Evolutionary conservation across 2,888 invertebrate genomes (phyloP), one percentile per base, ranked within the genome.

Genomic region (Trisateles emortualis): DNA sequence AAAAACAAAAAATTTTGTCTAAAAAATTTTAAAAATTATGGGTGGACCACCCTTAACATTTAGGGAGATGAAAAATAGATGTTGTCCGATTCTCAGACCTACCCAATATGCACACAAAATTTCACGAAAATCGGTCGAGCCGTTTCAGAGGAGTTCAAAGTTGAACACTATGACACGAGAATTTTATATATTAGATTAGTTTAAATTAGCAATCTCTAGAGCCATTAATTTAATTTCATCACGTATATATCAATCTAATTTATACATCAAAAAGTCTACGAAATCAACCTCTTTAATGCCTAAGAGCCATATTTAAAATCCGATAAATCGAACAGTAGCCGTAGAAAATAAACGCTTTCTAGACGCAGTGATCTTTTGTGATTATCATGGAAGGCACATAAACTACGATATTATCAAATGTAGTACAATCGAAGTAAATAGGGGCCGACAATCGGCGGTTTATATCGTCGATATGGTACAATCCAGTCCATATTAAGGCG

Each of bases 401-500:
- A 52, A 42, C 29, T 29, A 41, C 17, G 47, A 43, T 40, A 53
- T 29, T 26, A 39, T 29, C 8, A 38, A 48, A 53, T 53, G 39
- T 17, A 39, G 43, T 39, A 33, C 32, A 53, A 53, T 41, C 42
- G 38, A n/a, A 38, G 24, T 16, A 30, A 48, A 52, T 38, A 5
- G 35, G 47, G 3, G 10, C 22, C 50, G n/a, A 38, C 44, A 54
- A 54, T 57, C 44, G 42, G 36, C 8, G 26, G n/a, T n/a, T 26
- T 26, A 2, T 26, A 54, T 50, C 36, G 26, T 35, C 13, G 52
- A 59, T 63, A 49, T 48, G 5, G 22, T 33, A 19, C 36, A 29
- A 58, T 59, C 38, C 29, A 42, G 11, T 52, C 49, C 59, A 26
- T 66, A 63, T 52, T 54, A 42, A 62, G 59, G 38, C 45, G 26